These are phyloP conservation scores for Scaptomyza reducta DNA, from an alignment of 2,888 invertebrate species.

Conservation along the genomic window DNA sequence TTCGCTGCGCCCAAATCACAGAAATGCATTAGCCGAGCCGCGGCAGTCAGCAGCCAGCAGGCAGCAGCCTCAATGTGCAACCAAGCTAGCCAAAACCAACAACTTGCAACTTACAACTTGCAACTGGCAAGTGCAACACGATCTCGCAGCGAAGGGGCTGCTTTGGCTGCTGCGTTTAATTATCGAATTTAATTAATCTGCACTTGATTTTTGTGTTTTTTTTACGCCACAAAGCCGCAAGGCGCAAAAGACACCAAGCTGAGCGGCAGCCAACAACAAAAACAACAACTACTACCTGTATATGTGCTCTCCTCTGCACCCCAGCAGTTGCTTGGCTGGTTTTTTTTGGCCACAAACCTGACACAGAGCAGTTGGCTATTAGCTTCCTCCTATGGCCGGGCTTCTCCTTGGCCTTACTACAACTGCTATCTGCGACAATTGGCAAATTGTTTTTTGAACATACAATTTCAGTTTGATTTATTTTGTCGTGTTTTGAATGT, in stretches of 20 bases:
- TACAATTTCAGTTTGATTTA: slow-evolving; percentile 34
- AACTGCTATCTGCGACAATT: slow-evolving; percentile 62
- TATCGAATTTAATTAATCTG: slow-evolving; percentile 80
- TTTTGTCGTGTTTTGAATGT: slow-evolving; percentile 22
- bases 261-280: slow-evolving; percentile 13
- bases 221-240: slow-evolving; percentile 62
- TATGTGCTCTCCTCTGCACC: background rate
- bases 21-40: slow-evolving; percentile 70
- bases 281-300: background rate
- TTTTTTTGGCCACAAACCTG: slow-evolving; percentile 12
- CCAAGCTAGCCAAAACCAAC: slow-evolving; percentile 53
- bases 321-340: slow-evolving; percentile 27
- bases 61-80: slow-evolving; percentile 68
- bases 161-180: slow-evolving; percentile 73
- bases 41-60: slow-evolving; percentile 4
- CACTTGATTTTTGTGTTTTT: slow-evolving; percentile 68
- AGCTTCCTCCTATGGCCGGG: slow-evolving; percentile 1
- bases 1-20: slow-evolving; percentile 81
- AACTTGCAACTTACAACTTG: slow-evolving; percentile 30
- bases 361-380: slow-evolving; percentile 10
- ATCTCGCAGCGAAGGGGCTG: slow-evolving; percentile 54
- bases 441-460: slow-evolving; percentile 64
- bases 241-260: slow-evolving; percentile 53
- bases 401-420: background rate
- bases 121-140: slow-evolving; percentile 56